Percentiles rank a stretch among this genome's conserved stretches.
Conservation (phyloP, 1,140 invertebrate genomes). For the Triops cancriformis region DNA sequence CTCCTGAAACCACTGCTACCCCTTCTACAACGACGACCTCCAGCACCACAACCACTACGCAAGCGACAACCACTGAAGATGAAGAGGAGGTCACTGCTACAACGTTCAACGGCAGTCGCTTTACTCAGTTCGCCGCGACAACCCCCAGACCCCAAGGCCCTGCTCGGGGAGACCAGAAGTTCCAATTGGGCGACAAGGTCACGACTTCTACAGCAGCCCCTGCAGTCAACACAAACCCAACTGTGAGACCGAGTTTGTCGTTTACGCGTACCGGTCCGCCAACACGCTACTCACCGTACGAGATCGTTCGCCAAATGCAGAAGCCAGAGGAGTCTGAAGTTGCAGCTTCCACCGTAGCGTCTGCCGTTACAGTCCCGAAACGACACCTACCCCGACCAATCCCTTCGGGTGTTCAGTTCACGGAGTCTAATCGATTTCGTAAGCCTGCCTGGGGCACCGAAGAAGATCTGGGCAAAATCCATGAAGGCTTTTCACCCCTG, state of each 20-base stretch:
- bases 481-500: neutral
- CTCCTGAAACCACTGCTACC: neutral
- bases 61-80: neutral
- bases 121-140: neutral
- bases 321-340: neutral
- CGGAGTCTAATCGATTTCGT: neutral
- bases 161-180: neutral
- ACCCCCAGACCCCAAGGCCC: neutral
- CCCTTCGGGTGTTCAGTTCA: neutral
- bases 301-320: neutral
- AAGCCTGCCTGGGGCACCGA: neutral
- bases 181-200: neutral
- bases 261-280: neutral
- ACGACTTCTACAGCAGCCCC: neutral
- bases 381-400: neutral
- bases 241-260: neutral
- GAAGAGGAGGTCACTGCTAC: neutral
- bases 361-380: neutral
- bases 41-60: neutral
- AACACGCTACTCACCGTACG: neutral
- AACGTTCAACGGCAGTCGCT: neutral
- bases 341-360: neutral
- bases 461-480: neutral
- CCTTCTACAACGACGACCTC: neutral
- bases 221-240: neutral